phyloP scores from a whole-genome alignment of 1,140 invertebrate species.

The Lepidurus couesii region DNA sequence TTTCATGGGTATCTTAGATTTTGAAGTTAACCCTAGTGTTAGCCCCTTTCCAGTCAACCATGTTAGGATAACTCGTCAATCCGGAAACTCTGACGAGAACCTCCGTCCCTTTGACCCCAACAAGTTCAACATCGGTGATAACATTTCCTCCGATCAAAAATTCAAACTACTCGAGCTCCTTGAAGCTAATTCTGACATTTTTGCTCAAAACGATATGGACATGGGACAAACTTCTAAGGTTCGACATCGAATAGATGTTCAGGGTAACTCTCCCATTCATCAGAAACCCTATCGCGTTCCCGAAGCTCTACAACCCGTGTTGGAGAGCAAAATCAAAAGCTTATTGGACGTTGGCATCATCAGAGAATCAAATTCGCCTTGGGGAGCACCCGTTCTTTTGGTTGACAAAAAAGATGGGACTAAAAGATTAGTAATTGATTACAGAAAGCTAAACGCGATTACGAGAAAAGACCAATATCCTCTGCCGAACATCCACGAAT shows the following conservation, averaged over 20 bases:
- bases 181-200: background rate
- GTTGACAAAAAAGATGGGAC: conserved; percentile 16
- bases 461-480: conserved; percentile 47
- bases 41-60: background rate
- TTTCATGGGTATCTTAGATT: background rate
- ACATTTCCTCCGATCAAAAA: background rate
- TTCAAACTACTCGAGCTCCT: background rate
- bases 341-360: conserved; percentile 32
- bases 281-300: background rate
- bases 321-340: conserved; percentile 29
- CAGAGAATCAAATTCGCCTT: background rate
- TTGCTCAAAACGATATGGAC: background rate
- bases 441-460: conserved; percentile 42
- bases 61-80: background rate
- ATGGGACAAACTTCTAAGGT: background rate
- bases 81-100: background rate
- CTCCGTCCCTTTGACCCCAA: background rate
- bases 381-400: background rate
- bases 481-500: conserved; percentile 48
- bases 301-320: background rate
- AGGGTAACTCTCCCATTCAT: background rate
- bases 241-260: background rate
- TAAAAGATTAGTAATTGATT: conserved; percentile 46
- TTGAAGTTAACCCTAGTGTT: background rate
- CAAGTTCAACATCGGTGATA: background rate